phyloP scores from a whole-genome alignment of 2,888 invertebrate genomes.

The Odontocolon sp. region DNA sequence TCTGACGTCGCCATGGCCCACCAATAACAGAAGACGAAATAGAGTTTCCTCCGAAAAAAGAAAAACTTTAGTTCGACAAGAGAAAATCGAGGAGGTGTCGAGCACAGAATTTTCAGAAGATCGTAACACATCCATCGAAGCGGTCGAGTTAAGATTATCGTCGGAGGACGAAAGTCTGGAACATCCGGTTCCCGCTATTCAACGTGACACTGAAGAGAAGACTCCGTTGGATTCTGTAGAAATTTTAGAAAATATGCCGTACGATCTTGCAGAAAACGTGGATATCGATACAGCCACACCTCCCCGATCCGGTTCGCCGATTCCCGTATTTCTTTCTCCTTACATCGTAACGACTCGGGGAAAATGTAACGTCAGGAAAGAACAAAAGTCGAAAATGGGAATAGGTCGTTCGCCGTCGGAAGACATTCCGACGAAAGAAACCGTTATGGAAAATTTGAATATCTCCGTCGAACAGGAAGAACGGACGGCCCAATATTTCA shows the following conservation, averaged over 20 bases:
- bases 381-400: slow-evolving; percentile 73
- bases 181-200: slow-evolving; percentile 3
- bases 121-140: background rate
- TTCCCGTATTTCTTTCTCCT: slow-evolving; percentile 78
- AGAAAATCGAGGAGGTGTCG: too few species aligned
- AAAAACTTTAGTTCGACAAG: background rate
- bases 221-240: too few species aligned
- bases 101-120: background rate
- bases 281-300: background rate
- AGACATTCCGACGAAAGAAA: slow-evolving; percentile 74
- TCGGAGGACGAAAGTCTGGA: slow-evolving; percentile 9
- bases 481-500: slow-evolving; percentile 80
- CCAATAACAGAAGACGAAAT: background rate
- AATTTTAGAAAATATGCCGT: too few species aligned
- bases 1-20: background rate
- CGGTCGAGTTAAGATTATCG: slow-evolving; percentile 17
- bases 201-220: too few species aligned
- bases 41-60: background rate
- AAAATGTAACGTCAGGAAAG: slow-evolving; percentile 83
- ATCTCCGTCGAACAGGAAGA: slow-evolving; percentile 75
- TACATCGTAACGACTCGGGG: slow-evolving; percentile 84
- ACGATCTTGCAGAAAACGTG: background rate
- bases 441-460: slow-evolving; percentile 71
- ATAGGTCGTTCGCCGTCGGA: slow-evolving; percentile 41
- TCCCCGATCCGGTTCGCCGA: slow-evolving; percentile 21